Evolutionary conservation across 2,797 vertebrate genomes (phyloP).

Genomic region (Hydrocynus forskahlii): DNA sequence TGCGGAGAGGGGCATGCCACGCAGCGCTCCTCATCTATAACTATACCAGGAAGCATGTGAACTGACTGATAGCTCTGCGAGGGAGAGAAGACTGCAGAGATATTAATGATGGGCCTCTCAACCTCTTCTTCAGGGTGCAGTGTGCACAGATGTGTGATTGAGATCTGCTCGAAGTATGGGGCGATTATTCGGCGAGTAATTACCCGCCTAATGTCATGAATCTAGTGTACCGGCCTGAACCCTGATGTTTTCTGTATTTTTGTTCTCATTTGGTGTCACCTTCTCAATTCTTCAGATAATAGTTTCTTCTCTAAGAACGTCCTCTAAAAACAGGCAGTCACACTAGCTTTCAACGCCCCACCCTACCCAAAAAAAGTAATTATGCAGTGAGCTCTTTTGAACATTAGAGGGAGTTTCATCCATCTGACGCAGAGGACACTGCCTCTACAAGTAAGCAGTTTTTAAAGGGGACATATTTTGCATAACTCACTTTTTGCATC

Average conservation of each 20-base stretch:
- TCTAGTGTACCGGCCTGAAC: neutral
- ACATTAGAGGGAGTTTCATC: constrained; percentile 2
- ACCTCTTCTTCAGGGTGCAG: constrained; percentile 26
- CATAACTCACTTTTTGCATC: no score
- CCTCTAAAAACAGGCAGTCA: neutral
- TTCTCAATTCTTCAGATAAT: neutral
- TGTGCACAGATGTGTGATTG: constrained; percentile 20
- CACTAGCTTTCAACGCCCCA: neutral
- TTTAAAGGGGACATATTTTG: no score
- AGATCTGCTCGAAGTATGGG: constrained; percentile 22
- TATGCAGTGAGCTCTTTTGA: neutral
- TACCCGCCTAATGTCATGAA: constrained; percentile 19
- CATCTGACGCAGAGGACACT: neutral
- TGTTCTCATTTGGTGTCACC: neutral
- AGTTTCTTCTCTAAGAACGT: no score
- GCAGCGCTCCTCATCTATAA: constrained; percentile 35
- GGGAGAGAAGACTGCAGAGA: constrained; percentile 29
- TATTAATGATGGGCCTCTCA: constrained; percentile 39
- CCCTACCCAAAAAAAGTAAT: neutral
- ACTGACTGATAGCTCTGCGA: constrained; percentile 41
- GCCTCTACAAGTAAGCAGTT: neutral
- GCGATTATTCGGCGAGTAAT: constrained; percentile 29
- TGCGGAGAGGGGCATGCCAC: constrained; percentile 30
- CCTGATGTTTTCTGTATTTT: neutral
- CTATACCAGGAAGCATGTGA: constrained; percentile 42